Evolutionary conservation across 2,113 vertebrate species (phyloP).

Genomic region (Plestiodon gilberti): DNA sequence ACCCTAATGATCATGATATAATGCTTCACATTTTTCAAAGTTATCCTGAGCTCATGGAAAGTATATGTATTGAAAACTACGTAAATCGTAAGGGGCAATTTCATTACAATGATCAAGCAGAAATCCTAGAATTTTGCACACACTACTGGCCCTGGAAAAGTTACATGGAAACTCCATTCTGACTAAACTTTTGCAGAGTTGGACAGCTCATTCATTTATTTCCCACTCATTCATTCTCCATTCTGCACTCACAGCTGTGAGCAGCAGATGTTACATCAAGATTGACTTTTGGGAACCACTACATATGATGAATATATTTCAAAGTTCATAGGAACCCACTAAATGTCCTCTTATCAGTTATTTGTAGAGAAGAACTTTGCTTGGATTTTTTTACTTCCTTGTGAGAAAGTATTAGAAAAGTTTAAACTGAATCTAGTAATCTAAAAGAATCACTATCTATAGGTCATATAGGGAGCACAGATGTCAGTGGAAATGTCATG

Average conservation of each 20-base stretch:
- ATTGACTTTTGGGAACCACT: background rate
- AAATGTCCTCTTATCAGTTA: background rate
- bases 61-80: background rate
- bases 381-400: background rate
- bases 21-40: background rate
- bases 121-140: background rate
- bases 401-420: background rate
- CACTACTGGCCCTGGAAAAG: background rate
- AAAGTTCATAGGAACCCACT: background rate
- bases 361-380: background rate
- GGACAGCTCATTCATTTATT: background rate
- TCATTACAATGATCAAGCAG: background rate
- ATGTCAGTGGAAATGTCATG: background rate
- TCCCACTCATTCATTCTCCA: background rate
- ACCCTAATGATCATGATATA: background rate
- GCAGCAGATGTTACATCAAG: background rate
- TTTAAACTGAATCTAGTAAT: background rate
- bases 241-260: background rate
- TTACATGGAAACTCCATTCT: background rate
- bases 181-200: background rate
- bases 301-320: background rate
- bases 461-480: background rate
- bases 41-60: background rate
- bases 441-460: background rate
- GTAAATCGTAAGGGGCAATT: background rate